Evolutionary conservation across 2,797 vertebrate genomes (phyloP).

Genomic region (Acanthurus lineatus): DNA sequence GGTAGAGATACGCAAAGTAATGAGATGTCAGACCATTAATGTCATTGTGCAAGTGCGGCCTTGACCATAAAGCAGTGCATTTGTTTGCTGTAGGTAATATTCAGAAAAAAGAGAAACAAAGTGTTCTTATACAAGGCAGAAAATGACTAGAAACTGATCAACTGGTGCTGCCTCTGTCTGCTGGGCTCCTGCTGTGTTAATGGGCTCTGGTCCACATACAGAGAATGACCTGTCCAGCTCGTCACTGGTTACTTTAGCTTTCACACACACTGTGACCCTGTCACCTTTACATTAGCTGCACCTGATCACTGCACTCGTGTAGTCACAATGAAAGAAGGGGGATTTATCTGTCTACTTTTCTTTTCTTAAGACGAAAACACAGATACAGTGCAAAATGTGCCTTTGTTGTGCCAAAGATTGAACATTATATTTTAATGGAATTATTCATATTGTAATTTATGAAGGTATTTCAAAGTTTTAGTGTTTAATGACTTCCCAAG

Average conservation of each 20-base stretch:
- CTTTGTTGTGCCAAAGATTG: too few species aligned
- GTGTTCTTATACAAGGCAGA: constrained; percentile 8
- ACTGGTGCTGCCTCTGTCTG: constrained; percentile 21
- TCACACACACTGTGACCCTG: constrained; percentile 42
- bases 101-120: constrained; percentile 32
- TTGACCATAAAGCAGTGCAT: neutral
- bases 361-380: neutral
- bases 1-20: constrained; percentile 20
- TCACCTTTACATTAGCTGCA: constrained; percentile 51
- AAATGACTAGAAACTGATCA: constrained; percentile 36
- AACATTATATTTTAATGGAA: neutral
- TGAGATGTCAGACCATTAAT: constrained; percentile 8
- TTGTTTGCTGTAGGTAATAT: constrained; percentile 16
- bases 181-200: constrained; percentile 60
- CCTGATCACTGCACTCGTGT: constrained; percentile 32
- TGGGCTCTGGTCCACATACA: constrained; percentile 54
- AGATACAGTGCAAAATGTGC: neutral
- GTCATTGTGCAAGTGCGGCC: neutral
- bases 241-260: constrained; percentile 37
- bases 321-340: constrained; percentile 19
- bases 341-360: constrained; percentile 7
- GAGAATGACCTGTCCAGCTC: constrained; percentile 49
- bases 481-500: neutral
- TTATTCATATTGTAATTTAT: neutral
- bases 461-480: neutral